Conservation (phyloP, 2,797 vertebrate species). For the Petrocephalus sullivani region DNA sequence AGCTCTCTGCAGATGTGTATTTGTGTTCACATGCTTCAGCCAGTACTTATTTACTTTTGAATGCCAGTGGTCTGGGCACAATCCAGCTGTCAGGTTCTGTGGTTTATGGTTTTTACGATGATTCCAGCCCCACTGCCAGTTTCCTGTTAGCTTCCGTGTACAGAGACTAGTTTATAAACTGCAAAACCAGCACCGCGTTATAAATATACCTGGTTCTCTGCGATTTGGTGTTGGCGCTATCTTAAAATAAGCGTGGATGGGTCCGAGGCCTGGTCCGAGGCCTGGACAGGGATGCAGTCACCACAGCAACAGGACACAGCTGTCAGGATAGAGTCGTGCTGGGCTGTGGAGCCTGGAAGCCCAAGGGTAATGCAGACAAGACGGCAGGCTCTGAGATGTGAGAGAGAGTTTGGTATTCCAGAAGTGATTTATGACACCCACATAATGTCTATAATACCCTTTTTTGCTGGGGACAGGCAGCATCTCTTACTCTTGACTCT, state of each 20-base stretch:
- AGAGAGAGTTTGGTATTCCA: background rate
- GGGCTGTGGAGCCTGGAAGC: background rate
- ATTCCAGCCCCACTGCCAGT: background rate
- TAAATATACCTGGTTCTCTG: background rate
- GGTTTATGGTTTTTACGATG: background rate
- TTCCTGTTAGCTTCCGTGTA: background rate
- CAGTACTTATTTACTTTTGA: background rate
- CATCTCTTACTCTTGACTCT: background rate
- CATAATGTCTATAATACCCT: background rate
- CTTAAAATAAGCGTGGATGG: background rate
- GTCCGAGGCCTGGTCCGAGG: background rate
- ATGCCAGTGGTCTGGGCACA: background rate
- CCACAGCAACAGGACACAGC: conserved; percentile 1
- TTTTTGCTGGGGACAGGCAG: background rate
- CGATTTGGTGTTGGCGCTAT: background rate
- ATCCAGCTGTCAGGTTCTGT: background rate
- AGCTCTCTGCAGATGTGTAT: background rate
- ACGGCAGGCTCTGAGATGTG: background rate
- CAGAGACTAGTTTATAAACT: background rate
- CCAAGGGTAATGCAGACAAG: background rate
- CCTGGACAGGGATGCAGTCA: background rate
- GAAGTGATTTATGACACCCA: background rate
- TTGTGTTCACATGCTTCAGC: background rate
- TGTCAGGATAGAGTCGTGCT: background rate
- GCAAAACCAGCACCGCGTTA: background rate